Percentiles rank a stretch among this genome's conserved stretches.
phyloP scores from a whole-genome alignment of 2,797 vertebrate genomes.

The Capromys pilorides region DNA sequence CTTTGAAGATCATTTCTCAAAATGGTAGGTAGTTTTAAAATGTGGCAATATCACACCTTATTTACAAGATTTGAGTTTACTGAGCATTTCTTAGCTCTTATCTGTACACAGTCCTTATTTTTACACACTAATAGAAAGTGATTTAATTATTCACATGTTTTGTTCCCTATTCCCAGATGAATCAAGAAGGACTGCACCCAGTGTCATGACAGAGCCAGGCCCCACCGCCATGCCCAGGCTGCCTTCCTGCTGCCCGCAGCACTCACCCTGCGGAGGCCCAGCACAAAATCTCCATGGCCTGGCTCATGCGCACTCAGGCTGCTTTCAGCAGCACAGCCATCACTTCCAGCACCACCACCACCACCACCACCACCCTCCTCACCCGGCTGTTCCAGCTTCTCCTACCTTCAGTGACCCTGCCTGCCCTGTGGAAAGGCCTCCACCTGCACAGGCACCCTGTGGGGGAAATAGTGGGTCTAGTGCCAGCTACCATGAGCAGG shows the following conservation, averaged over 20 bases:
- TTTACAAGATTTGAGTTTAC: slow-evolving; percentile 48
- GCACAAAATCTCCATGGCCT: slow-evolving; percentile 92
- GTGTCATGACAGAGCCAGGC: slow-evolving; percentile 87
- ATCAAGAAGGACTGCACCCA: slow-evolving; percentile 88
- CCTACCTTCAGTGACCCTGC: slow-evolving; percentile 92
- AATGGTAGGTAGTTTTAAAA: background rate
- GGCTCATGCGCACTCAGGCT: slow-evolving; percentile 93
- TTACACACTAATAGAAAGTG: background rate
- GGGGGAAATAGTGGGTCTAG: slow-evolving; percentile 88
- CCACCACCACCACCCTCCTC: slow-evolving; percentile 93
- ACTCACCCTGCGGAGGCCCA: slow-evolving; percentile 95
- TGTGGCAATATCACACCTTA: background rate
- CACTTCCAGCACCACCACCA: slow-evolving; percentile 93
- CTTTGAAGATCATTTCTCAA: background rate
- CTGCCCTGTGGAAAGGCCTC: slow-evolving; percentile 94
- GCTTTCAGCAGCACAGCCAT: slow-evolving; percentile 92
- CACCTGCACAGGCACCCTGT: slow-evolving; percentile 91
- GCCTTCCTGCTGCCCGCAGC: slow-evolving; percentile 98
- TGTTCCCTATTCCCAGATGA: slow-evolving; percentile 88
- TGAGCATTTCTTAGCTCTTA: background rate
- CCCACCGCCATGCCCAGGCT: slow-evolving; percentile 95
- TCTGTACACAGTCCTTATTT: background rate
- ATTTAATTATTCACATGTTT: slow-evolving; percentile 51
- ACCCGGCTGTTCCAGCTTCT: slow-evolving; percentile 90
- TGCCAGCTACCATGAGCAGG: slow-evolving; percentile 95